A percentile compares a stretch with the other conserved stretches of the same genome.
phyloP scores from a whole-genome alignment of 2,888 invertebrate species.

The Rotaria socialis region DNA sequence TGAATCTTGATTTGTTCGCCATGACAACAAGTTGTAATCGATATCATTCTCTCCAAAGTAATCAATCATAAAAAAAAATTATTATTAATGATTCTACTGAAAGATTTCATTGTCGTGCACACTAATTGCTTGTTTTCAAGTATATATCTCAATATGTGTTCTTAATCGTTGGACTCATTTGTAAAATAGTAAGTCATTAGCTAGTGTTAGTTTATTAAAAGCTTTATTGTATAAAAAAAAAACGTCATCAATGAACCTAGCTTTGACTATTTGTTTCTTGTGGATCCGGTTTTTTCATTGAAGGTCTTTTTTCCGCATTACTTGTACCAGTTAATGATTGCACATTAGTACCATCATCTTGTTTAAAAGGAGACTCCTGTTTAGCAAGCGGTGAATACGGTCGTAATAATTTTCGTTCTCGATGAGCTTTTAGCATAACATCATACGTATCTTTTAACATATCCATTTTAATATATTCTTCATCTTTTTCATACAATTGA shows the following conservation, averaged over 20 bases:
- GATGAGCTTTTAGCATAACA: background rate
- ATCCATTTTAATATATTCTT: slow-evolving; percentile 27
- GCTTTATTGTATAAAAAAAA: background rate
- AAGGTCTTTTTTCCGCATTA: background rate
- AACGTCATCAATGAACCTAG: background rate
- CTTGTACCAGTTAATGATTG: slow-evolving; percentile 32
- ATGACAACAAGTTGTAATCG: background rate
- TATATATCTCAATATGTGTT: background rate
- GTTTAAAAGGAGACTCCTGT: no score
- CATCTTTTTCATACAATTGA: slow-evolving; percentile 25
- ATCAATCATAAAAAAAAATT: background rate
- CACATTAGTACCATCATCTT: background rate
- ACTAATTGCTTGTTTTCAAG: background rate
- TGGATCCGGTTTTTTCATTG: background rate
- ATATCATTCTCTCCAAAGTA: background rate
- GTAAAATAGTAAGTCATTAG: no score
- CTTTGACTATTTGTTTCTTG: background rate
- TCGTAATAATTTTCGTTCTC: background rate
- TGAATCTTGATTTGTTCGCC: background rate
- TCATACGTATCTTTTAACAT: background rate
- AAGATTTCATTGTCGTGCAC: background rate
- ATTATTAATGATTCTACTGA: background rate
- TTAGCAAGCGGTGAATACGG: background rate
- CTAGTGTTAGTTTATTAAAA: background rate
- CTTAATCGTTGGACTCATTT: no score